Percentiles rank a stretch among this genome's conserved stretches.
Evolutionary conservation across 2,113 vertebrate species (phyloP).

Genomic region (Heterocephalus glaber): DNA sequence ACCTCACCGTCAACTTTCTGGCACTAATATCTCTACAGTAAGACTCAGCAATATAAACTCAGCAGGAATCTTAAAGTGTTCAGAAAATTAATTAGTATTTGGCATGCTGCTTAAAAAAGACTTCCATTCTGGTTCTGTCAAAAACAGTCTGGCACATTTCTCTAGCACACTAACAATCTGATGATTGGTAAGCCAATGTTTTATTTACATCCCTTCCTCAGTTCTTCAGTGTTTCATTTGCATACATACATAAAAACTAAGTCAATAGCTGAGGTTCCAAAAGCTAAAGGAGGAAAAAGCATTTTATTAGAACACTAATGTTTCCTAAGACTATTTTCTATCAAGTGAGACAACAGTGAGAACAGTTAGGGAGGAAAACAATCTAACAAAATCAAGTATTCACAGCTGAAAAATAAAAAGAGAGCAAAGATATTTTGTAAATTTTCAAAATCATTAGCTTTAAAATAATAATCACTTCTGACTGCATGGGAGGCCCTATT

Average conservation of each 20-base stretch:
- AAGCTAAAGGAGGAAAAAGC: background rate
- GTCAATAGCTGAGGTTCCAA: slow-evolving; percentile 16
- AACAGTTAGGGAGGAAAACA: background rate
- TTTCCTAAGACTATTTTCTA: slow-evolving; percentile 42
- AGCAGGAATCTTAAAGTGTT: slow-evolving; percentile 67
- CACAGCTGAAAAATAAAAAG: background rate
- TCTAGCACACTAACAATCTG: slow-evolving; percentile 57
- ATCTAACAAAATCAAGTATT: background rate
- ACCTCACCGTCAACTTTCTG: slow-evolving; percentile 68
- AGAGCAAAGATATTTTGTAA: background rate
- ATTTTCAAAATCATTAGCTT: slow-evolving; percentile 34
- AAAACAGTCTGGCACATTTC: slow-evolving; percentile 77
- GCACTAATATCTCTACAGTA: slow-evolving; percentile 46
- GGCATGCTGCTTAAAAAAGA: slow-evolving; percentile 57
- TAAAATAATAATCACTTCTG: slow-evolving; percentile 38
- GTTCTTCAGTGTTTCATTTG: slow-evolving; percentile 61
- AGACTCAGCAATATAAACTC: slow-evolving; percentile 53
- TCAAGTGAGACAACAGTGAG: slow-evolving; percentile 17
- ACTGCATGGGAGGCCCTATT: background rate
- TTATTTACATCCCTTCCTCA: slow-evolving; percentile 66
- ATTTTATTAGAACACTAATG: background rate
- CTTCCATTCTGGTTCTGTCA: slow-evolving; percentile 69
- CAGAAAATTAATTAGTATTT: slow-evolving; percentile 78
- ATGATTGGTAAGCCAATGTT: slow-evolving; percentile 68
- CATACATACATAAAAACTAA: slow-evolving; percentile 59